phyloP scores from a whole-genome alignment of 2,797 vertebrate species.

The Coccyzus lansbergi region DNA sequence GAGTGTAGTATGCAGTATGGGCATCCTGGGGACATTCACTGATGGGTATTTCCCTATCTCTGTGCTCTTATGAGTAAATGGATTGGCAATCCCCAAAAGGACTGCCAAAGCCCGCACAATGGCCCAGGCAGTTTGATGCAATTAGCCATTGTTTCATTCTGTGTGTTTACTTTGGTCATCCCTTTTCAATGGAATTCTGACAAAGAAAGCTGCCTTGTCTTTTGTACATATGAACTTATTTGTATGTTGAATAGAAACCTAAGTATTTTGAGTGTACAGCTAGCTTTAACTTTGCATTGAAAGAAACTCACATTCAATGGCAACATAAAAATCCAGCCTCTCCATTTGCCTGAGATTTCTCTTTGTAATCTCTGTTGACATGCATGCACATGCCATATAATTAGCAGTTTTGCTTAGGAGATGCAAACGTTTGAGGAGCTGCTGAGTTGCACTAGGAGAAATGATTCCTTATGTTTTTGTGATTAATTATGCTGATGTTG shows the following conservation, averaged over 20 bases:
- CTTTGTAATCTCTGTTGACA: not conserved
- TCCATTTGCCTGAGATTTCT: not conserved
- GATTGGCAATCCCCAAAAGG: not conserved
- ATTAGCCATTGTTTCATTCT: conserved; percentile 30
- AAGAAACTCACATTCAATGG: not conserved
- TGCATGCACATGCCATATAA: not conserved
- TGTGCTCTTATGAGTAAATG: not conserved
- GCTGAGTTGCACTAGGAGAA: not conserved
- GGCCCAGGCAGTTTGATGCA: not conserved
- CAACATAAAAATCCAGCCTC: not conserved
- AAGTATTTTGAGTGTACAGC: not conserved
- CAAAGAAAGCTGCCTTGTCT: conserved; percentile 25
- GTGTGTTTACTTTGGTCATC: not conserved
- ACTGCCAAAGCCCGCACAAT: not conserved
- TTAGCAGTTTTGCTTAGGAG: not conserved
- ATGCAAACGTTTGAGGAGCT: not conserved
- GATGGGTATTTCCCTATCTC: not conserved
- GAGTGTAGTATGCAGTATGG: not conserved
- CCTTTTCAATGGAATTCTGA: not conserved
- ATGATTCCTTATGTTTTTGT: not conserved
- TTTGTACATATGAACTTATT: not conserved
- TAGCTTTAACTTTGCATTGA: conserved; percentile 29
- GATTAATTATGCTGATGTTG: not conserved
- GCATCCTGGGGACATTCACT: not conserved
- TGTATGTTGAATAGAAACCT: not conserved